Evolutionary conservation across 1,140 invertebrate species (phyloP), one percentile per base, ranked within the genome.

Genomic region (Drosophila bifasciata): DNA sequence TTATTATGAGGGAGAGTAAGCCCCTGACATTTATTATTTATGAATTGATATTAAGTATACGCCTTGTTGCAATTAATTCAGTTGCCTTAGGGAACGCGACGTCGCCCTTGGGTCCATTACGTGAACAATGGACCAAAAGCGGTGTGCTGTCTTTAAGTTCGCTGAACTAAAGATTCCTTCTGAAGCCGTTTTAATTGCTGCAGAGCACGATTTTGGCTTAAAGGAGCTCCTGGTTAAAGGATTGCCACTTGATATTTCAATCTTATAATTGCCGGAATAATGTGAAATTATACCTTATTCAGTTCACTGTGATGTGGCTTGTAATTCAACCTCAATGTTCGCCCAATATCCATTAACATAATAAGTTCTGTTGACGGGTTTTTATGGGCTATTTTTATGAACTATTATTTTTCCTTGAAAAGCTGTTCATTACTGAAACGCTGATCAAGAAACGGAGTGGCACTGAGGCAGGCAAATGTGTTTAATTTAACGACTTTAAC

Each of bases 41-140:
- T 86, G 77, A 78, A 88, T 88, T 62, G 70, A 86, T 83, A 88
- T 88, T 70, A 83, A 76, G 58, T 76, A 76, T 76, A 76, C 74
- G 74, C 63, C 57, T 21, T 61, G 74, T 61, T 78, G 83, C 83
- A 86, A 88, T 86, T 88, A 88, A 63, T 75, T 86, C 58, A 88
- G 78, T 81, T 66, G 62, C 83, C 66, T 44, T 13, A 40, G 81
- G 81, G 49, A 80, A 21, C n/a, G 11, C n/a, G 11, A 15, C 32
- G 23, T n/a, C 58, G 46, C 57, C 57, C 55, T 39, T 43, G 39
- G 69, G 60, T 73, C 70, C 46, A 61, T 74, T 74, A 69, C 63
- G 64, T 69, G 63, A 61, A 46, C 52, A 66, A 57, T 43, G 32
- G 48, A 39, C 67, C 66, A 11, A 5, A 5, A 53, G 46, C 41